Conservation (phyloP, 2,888 invertebrate species). For the Nysson spinosus region DNA sequence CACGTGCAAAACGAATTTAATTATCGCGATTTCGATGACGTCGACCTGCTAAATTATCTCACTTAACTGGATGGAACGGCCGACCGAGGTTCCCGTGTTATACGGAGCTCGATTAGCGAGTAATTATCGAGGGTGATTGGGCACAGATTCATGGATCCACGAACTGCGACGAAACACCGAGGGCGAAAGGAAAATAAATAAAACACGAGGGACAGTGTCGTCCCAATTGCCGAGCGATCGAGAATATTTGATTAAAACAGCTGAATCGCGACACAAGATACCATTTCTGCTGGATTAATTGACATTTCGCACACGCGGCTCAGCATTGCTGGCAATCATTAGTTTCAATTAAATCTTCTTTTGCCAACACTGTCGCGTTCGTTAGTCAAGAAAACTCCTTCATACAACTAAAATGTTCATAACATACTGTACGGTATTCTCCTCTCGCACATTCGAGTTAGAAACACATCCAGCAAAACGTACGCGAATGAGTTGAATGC, state of each 20-base stretch:
- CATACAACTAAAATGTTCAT: no score
- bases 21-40: conserved; percentile 27
- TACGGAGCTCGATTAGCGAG: conserved; percentile 27
- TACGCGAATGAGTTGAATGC: no score
- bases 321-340: conserved; percentile 14
- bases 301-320: conserved; percentile 29
- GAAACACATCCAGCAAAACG: no score
- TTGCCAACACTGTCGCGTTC: no score
- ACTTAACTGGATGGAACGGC: conserved; percentile 6
- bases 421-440: no score
- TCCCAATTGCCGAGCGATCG: not conserved
- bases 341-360: conserved; percentile 50
- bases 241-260: conserved; percentile 41
- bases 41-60: conserved; percentile 25
- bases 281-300: conserved; percentile 30
- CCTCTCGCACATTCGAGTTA: no score
- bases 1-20: conserved; percentile 30
- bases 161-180: no score
- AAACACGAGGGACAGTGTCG: not conserved
- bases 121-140: conserved; percentile 37
- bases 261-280: conserved; percentile 11
- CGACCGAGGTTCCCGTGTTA: not conserved
- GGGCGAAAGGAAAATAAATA: not conserved
- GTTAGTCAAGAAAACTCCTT: no score
- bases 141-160: conserved; percentile 11